Percentiles rank a stretch among this genome's conserved stretches.
phyloP scores from a whole-genome alignment of 2,888 invertebrate genomes.

The Ophion slaviceki region DNA sequence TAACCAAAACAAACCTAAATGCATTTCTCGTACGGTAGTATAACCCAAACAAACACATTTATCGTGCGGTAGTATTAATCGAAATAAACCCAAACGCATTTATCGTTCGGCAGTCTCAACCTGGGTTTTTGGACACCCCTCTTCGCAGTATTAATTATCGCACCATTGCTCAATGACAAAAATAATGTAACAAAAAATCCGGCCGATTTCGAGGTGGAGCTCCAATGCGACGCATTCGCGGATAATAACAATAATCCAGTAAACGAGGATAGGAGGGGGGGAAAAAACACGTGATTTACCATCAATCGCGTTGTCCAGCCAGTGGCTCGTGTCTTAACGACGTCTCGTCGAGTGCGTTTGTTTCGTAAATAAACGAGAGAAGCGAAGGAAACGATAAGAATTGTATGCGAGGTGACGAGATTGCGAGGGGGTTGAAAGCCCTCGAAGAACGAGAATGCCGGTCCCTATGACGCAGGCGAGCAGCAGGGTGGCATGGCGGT shows the following conservation, averaged over 20 bases:
- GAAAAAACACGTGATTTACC: constrained; percentile 48
- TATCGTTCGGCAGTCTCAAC: no score
- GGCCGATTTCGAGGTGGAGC: background rate
- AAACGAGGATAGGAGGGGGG: background rate
- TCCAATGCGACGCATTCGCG: background rate
- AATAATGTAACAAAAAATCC: no score
- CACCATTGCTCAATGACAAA: no score
- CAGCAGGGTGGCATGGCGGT: constrained; percentile 18
- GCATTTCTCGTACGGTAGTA: no score
- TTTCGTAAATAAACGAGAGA: constrained; percentile 1
- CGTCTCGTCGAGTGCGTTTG: constrained; percentile 35
- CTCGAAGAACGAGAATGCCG: constrained; percentile 40
- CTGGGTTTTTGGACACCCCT: no score
- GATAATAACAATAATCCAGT: background rate
- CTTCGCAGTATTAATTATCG: no score
- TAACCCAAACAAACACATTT: no score
- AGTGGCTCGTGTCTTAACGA: constrained; percentile 46
- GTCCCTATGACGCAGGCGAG: constrained; percentile 52
- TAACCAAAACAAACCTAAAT: no score
- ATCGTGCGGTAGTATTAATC: no score
- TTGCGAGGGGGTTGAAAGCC: constrained; percentile 16
- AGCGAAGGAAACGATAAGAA: constrained; percentile 1
- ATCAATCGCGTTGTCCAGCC: constrained; percentile 61
- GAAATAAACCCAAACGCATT: no score
- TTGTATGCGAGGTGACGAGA: background rate